phyloP scores from a whole-genome alignment of 2,797 vertebrate genomes.

The Threskiornis aethiopicus region DNA sequence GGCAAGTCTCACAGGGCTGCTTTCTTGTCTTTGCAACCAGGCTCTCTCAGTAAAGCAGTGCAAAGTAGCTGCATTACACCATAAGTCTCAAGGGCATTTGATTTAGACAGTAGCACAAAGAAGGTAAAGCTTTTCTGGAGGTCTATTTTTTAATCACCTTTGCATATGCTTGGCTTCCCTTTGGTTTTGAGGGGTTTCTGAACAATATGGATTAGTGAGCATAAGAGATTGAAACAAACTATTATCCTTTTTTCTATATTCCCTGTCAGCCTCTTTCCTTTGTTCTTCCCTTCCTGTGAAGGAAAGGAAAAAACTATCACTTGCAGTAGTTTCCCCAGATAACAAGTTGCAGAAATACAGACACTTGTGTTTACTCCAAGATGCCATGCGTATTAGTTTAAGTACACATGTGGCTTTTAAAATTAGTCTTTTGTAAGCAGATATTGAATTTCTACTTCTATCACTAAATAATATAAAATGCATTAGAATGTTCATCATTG shows the following conservation, averaged over 20 bases:
- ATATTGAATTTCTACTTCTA: not conserved
- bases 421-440: not conserved
- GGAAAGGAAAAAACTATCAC: not conserved
- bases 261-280: not conserved
- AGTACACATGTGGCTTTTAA: not conserved
- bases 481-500: not conserved
- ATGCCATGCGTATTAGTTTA: not conserved
- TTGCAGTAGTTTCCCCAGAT: not conserved
- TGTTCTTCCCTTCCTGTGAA: not conserved
- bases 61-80: not conserved
- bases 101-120: not conserved
- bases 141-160: not conserved
- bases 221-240: not conserved
- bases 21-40: not conserved
- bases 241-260: not conserved
- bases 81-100: not conserved
- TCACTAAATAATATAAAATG: not conserved
- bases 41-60: not conserved
- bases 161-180: not conserved
- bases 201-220: not conserved
- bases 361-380: not conserved
- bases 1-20: not conserved
- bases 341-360: not conserved
- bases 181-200: not conserved
- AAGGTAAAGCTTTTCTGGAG: not conserved